phyloP scores from a whole-genome alignment of 2,113 vertebrate species.

The Stictonetta naevosa region DNA sequence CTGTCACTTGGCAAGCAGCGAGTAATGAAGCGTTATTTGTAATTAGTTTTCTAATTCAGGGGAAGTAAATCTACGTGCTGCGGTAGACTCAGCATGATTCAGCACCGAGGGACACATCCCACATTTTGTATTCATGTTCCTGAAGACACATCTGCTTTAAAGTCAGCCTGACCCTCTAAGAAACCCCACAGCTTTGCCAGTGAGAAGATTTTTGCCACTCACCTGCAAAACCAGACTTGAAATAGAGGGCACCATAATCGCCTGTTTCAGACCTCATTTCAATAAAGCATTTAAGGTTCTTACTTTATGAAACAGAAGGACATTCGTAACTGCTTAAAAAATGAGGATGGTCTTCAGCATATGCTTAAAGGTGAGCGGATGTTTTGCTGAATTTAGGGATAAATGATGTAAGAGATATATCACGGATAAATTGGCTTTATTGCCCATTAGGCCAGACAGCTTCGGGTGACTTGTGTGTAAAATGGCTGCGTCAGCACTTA shows the following conservation, averaged over 20 bases:
- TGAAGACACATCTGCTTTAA: not conserved
- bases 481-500: not conserved
- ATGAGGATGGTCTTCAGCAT: not conserved
- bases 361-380: not conserved
- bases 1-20: not conserved
- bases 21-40: not conserved
- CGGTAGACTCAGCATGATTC: conserved; percentile 3
- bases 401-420: not conserved
- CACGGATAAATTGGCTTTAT: not conserved
- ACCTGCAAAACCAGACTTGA: not conserved
- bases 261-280: not conserved
- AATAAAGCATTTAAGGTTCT: not conserved
- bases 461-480: not conserved
- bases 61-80: not conserved
- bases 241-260: not conserved
- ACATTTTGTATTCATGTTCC: not conserved
- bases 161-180: not conserved
- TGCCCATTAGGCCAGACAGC: not conserved
- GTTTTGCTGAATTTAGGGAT: conserved; percentile 6
- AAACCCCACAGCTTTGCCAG: not conserved
- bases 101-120: not conserved
- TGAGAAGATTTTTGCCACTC: not conserved
- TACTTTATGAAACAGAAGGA: not conserved
- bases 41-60: conserved; percentile 12
- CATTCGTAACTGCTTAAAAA: not conserved